Evolutionary conservation across 2,113 vertebrate species (phyloP).

Genomic region (Grammomys dolichurus): DNA sequence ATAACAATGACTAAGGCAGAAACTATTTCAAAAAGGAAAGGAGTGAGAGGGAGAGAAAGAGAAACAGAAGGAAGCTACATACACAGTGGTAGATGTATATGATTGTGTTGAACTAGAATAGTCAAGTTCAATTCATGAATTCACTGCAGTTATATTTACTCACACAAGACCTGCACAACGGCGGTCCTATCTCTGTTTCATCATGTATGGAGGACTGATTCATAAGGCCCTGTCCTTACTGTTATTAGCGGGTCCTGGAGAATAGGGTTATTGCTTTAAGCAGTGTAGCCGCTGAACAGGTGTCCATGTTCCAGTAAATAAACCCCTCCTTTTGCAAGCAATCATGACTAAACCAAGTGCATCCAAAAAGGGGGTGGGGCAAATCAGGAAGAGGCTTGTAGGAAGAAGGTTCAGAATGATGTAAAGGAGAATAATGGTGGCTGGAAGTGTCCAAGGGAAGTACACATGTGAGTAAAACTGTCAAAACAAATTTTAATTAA

Average conservation of each 20-base stretch:
- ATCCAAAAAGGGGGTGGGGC: too few relatives aligned
- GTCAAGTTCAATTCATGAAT: background rate
- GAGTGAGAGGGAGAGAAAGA: too few relatives aligned
- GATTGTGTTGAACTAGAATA: background rate
- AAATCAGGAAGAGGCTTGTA: background rate
- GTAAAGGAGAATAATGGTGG: background rate
- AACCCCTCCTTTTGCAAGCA: background rate
- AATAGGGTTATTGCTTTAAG: background rate
- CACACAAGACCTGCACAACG: background rate
- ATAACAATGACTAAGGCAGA: background rate
- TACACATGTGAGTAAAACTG: background rate
- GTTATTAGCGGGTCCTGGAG: too few relatives aligned
- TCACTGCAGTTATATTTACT: too few relatives aligned
- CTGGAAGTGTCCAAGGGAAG: background rate
- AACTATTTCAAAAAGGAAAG: background rate
- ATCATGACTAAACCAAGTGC: background rate
- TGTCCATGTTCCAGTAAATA: background rate
- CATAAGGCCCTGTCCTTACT: too few relatives aligned
- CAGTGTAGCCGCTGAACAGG: too few relatives aligned
- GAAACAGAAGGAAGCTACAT: background rate
- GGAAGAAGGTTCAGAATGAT: background rate
- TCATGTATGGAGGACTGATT: too few relatives aligned
- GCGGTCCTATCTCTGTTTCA: background rate
- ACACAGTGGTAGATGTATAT: background rate
- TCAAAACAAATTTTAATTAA: background rate